Conservation (phyloP, 2,888 invertebrate genomes). For the Drosophila phalerata region DNA sequence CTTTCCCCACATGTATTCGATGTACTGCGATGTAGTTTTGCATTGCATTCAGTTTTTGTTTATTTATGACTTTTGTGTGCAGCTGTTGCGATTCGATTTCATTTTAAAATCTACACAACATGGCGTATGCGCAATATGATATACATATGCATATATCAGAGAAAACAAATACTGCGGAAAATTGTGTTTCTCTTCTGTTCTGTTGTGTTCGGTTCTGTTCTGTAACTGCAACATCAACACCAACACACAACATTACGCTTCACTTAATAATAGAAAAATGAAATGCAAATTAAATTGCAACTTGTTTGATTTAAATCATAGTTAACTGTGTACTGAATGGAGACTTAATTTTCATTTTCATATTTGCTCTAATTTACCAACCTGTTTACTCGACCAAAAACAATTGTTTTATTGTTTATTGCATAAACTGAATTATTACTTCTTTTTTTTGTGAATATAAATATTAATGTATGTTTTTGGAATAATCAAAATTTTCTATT, state of each 20-base stretch:
- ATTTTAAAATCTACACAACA: slow-evolving; percentile 18
- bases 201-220: background rate
- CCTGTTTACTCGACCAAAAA: background rate
- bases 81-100: slow-evolving; percentile 30
- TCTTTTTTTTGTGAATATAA: background rate
- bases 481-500: too few species aligned
- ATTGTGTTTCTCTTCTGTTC: background rate
- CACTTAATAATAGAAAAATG: slow-evolving; percentile 10
- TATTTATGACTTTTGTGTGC: slow-evolving; percentile 44
- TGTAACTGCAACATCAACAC: slow-evolving; percentile 8
- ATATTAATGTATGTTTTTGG: background rate
- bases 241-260: background rate
- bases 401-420: background rate
- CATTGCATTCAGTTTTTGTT: slow-evolving; percentile 17
- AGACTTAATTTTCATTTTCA: background rate
- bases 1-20: background rate
- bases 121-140: slow-evolving; percentile 34
- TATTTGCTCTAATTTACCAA: background rate
- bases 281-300: slow-evolving; percentile 12
- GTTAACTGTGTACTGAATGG: background rate
- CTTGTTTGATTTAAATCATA: slow-evolving; percentile 5
- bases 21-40: slow-evolving; percentile 8
- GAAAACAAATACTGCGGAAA: slow-evolving; percentile 5
- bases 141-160: background rate
- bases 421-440: background rate